Evolutionary conservation across 35 echinoderm and acorn worm genomes (phyloP).

Genomic region (Apostichopus japonicus): DNA sequence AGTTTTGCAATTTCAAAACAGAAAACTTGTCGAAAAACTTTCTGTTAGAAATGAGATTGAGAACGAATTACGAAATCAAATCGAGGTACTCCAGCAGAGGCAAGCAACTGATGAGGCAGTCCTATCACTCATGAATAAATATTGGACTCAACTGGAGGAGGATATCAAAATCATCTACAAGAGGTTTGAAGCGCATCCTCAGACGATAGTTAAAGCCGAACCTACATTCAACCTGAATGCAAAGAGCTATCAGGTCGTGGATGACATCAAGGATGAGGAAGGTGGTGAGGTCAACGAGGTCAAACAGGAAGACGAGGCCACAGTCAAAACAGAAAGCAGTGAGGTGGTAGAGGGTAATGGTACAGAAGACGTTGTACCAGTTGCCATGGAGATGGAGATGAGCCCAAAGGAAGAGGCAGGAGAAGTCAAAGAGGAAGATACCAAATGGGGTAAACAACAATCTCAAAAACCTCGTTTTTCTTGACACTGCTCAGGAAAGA

Average conservation of each 20-base stretch:
- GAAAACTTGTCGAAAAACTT: conserved; percentile 81
- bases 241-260: neutral
- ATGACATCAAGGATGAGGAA: conserved; percentile 48
- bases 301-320: neutral
- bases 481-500: too few relatives aligned
- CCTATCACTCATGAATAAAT: conserved; percentile 93
- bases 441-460: conserved; percentile 9
- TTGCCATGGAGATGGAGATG: conserved; percentile 37
- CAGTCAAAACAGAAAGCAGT: neutral
- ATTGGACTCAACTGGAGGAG: conserved; percentile 98
- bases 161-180: conserved; percentile 80
- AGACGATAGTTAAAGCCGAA: conserved; percentile 27
- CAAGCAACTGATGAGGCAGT: conserved; percentile 91
- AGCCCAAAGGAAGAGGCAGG: conserved; percentile 50
- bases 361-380: neutral
- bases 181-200: conserved; percentile 47
- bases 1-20: conserved; percentile 92
- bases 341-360: conserved; percentile 31
- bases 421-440: conserved; percentile 12
- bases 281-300: conserved; percentile 36
- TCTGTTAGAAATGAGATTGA: conserved; percentile 70
- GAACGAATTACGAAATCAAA: conserved; percentile 86
- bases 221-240: neutral
- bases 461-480: too few relatives aligned
- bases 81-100: conserved; percentile 77